Evolutionary conservation across 2,113 vertebrate genomes (phyloP).

Genomic region (Prochilodus magdalenae): DNA sequence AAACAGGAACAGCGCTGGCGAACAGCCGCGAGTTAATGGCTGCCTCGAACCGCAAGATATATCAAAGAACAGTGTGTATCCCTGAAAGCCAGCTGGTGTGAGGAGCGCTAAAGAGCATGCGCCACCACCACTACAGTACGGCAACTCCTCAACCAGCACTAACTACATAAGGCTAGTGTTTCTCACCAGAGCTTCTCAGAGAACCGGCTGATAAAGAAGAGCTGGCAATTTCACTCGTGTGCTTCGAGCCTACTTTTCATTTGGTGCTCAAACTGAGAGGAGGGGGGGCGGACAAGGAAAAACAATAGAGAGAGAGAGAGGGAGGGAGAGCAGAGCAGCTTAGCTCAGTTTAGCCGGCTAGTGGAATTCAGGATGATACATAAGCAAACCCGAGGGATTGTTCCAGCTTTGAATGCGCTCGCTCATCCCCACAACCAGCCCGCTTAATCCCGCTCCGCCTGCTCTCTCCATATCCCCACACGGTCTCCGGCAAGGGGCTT

Average conservation of each 20-base stretch:
- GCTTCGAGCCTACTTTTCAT: constrained; percentile 19
- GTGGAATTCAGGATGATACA: constrained; percentile 52
- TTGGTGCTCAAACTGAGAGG: constrained; percentile 41
- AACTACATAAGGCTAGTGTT: neutral
- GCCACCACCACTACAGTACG: neutral
- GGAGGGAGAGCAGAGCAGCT: constrained; percentile 19
- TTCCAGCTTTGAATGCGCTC: constrained; percentile 35
- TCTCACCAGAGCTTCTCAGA: neutral
- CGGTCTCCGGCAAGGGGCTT: constrained; percentile 31
- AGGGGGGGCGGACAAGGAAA: constrained; percentile 55
- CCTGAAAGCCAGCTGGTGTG: neutral
- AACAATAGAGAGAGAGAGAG: constrained; percentile 53
- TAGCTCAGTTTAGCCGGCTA: constrained; percentile 6
- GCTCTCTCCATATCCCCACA: constrained; percentile 17
- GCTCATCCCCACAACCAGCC: constrained; percentile 11
- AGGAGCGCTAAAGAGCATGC: neutral
- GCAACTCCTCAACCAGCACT: neutral
- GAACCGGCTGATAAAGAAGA: neutral
- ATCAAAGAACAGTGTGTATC: neutral
- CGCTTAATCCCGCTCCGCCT: constrained; percentile 64
- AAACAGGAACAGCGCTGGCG: neutral
- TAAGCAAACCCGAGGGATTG: constrained; percentile 45
- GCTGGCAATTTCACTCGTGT: neutral
- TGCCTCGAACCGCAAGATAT: neutral
- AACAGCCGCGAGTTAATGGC: neutral